phyloP scores from a whole-genome alignment of 2,113 vertebrate genomes.

The Notarius lentiginosus region DNA sequence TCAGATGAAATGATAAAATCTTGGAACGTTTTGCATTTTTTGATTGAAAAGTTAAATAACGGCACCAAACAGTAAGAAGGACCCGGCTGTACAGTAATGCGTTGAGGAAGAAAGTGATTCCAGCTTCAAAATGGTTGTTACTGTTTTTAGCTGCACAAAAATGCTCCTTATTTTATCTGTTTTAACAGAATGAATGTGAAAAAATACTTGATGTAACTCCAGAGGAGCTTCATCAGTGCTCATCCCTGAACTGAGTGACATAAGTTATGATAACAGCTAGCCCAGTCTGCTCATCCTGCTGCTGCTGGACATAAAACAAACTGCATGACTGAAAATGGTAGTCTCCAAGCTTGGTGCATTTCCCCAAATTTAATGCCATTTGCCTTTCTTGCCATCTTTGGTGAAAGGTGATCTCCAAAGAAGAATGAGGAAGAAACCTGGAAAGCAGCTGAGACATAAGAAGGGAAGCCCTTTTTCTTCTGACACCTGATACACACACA shows the following conservation, averaged over 20 bases:
- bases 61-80: too few species aligned
- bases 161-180: too few species aligned
- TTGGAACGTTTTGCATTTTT: too few species aligned
- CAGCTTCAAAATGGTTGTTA: background rate
- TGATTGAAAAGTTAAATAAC: too few species aligned
- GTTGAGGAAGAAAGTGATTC: background rate
- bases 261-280: background rate
- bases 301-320: background rate
- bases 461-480: background rate
- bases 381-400: background rate
- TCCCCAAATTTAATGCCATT: background rate
- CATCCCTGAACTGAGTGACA: background rate
- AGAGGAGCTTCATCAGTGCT: background rate
- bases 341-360: background rate
- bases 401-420: background rate
- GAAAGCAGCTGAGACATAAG: background rate
- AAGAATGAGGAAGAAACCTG: slow-evolving; percentile 7
- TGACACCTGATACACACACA: background rate
- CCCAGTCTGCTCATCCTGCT: background rate
- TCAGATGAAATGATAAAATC: too few species aligned
- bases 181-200: background rate
- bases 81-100: background rate
- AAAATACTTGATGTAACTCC: background rate
- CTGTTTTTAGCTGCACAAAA: background rate
- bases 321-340: background rate